Conservation (phyloP, 2,888 invertebrate species). For the Aleiodes alternator region DNA sequence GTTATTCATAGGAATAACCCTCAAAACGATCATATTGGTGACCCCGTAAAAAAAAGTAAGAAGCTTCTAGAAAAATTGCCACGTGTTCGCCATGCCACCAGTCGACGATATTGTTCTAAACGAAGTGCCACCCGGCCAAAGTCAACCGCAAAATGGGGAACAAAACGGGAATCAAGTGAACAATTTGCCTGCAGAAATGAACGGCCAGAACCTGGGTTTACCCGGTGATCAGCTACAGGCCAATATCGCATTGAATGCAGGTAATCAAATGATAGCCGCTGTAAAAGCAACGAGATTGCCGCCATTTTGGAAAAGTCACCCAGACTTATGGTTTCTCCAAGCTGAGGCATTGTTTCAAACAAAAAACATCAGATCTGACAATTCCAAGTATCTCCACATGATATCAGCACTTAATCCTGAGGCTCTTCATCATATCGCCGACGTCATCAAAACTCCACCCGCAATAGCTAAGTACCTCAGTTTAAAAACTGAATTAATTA, state of each 20-base stretch:
- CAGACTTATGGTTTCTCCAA: slow-evolving; percentile 2
- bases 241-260: too few species aligned
- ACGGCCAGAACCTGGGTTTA: background rate
- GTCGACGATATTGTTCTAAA: too few species aligned
- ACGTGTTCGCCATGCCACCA: too few species aligned
- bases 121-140: too few species aligned
- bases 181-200: background rate
- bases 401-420: background rate
- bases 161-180: background rate
- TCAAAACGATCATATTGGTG: background rate
- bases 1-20: background rate
- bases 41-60: background rate
- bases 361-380: background rate
- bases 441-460: background rate
- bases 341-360: background rate
- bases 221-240: background rate
- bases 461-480: background rate
- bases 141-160: too few species aligned
- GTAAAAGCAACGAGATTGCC: background rate
- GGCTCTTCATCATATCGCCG: background rate
- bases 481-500: background rate
- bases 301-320: slow-evolving; percentile 9
- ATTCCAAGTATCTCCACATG: background rate
- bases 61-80: too few species aligned
- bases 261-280: background rate